A percentile compares a stretch with the other conserved stretches of the same genome.
These are phyloP conservation scores for Eupithecia dodoneata DNA, from an alignment of 2,888 invertebrate genomes.

Conservation along the genomic window DNA sequence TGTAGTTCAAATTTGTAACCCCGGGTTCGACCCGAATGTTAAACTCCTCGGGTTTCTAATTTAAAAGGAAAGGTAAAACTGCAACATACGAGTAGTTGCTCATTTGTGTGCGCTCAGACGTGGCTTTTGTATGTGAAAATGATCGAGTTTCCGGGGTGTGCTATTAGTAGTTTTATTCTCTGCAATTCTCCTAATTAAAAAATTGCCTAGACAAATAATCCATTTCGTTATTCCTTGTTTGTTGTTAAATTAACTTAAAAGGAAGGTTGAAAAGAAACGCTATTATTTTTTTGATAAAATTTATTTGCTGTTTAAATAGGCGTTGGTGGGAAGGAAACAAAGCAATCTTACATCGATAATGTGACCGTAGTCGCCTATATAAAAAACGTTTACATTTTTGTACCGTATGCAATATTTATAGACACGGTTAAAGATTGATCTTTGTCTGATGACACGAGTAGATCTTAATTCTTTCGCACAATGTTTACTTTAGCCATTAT, in stretches of 20 bases:
- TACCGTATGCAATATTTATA: slow-evolving; percentile 45
- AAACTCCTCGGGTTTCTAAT: no score
- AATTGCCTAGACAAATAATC: background rate
- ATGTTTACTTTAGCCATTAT: background rate
- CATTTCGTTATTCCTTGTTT: background rate
- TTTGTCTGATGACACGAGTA: background rate
- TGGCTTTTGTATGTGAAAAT: no score
- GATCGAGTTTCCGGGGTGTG: no score
- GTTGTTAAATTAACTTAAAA: background rate
- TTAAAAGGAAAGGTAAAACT: no score
- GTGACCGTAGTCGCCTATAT: slow-evolving; percentile 43
- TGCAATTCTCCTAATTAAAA: no score
- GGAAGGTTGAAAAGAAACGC: slow-evolving; percentile 43
- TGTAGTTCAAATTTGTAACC: no score
- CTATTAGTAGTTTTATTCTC: no score
- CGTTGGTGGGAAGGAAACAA: slow-evolving; percentile 63
- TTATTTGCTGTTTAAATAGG: slow-evolving; percentile 67
- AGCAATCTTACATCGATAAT: slow-evolving; percentile 58
- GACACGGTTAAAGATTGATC: background rate
- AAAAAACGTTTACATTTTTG: slow-evolving; percentile 28
- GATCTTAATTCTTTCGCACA: background rate
- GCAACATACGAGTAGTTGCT: no score
- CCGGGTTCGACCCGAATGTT: no score
- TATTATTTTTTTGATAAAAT: slow-evolving; percentile 49
- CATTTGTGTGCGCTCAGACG: no score